Conservation (phyloP, 2,113 vertebrate genomes). For the Sula dactylatra region DNA sequence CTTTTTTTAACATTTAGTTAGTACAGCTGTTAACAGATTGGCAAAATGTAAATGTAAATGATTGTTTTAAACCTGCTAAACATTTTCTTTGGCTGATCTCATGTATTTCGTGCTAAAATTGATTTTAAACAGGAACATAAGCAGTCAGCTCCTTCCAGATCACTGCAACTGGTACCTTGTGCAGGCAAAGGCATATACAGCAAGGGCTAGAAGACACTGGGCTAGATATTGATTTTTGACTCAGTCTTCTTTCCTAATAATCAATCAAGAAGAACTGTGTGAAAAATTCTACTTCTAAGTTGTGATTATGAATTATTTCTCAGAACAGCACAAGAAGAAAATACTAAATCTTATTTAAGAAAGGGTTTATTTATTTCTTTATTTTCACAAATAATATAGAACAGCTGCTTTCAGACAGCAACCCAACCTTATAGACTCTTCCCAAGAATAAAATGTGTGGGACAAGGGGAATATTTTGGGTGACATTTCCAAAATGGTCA, state of each 20-base stretch:
- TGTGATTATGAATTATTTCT: not conserved
- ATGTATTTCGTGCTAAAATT: constrained; percentile 7
- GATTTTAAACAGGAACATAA: not conserved
- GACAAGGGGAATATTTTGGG: not conserved
- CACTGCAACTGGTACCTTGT: not conserved
- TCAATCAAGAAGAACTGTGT: not conserved
- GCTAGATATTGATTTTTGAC: not conserved
- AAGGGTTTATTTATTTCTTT: not conserved
- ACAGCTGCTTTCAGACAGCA: not conserved
- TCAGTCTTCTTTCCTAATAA: not conserved
- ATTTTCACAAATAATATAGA: not conserved
- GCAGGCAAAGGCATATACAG: not conserved
- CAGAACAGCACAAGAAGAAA: not conserved
- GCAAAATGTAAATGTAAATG: not conserved
- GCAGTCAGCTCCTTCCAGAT: not conserved
- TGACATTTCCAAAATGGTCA: not conserved
- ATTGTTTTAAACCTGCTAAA: constrained; percentile 32
- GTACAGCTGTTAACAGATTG: not conserved
- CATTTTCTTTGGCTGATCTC: constrained; percentile 16
- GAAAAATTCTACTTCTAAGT: not conserved
- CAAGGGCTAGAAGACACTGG: not conserved
- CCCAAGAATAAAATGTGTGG: not conserved
- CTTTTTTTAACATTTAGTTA: not conserved
- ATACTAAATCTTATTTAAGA: not conserved
- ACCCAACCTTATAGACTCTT: not conserved